Evolutionary conservation across 2,797 vertebrate species (phyloP).

Genomic region (Anabas testudineus): DNA sequence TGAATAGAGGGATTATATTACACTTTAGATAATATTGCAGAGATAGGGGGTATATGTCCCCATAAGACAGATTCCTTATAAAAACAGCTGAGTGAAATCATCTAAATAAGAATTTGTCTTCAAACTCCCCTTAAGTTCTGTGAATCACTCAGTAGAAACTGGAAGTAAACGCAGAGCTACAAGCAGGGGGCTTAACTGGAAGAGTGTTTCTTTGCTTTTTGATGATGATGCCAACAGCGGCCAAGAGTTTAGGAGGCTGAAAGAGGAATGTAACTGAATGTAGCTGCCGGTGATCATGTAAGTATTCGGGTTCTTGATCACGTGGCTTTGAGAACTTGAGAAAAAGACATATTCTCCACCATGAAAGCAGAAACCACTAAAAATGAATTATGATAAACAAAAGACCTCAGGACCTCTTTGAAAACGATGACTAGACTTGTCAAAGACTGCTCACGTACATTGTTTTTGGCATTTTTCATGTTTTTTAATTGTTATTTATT

Average conservation of each 20-base stretch:
- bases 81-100: conserved; percentile 42
- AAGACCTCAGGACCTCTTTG: conserved; percentile 58
- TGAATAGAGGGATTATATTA: conserved; percentile 38
- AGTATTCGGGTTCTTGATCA: conserved; percentile 41
- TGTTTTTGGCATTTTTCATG: conserved; percentile 63
- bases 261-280: too few relatives aligned
- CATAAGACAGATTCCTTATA: conserved; percentile 34
- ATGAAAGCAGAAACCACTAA: conserved; percentile 68
- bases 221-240: too few relatives aligned
- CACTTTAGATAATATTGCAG: conserved; percentile 27
- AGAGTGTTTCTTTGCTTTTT: conserved; percentile 27
- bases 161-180: conserved; percentile 21
- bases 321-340: conserved; percentile 39
- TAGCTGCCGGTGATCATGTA: conserved; percentile 39
- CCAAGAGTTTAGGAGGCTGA: too few relatives aligned
- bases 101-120: conserved; percentile 38
- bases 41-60: too few relatives aligned
- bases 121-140: conserved; percentile 5
- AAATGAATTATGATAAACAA: conserved; percentile 74
- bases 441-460: conserved; percentile 55
- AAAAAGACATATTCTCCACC: conserved; percentile 65
- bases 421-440: conserved; percentile 68
- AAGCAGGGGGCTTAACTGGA: conserved; percentile 42
- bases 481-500: too few relatives aligned
- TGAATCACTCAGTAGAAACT: conserved; percentile 39